A percentile compares a stretch with the other conserved stretches of the same genome.
phyloP scores from a whole-genome alignment of 2,888 invertebrate genomes.

The Oeneis ivallda region DNA sequence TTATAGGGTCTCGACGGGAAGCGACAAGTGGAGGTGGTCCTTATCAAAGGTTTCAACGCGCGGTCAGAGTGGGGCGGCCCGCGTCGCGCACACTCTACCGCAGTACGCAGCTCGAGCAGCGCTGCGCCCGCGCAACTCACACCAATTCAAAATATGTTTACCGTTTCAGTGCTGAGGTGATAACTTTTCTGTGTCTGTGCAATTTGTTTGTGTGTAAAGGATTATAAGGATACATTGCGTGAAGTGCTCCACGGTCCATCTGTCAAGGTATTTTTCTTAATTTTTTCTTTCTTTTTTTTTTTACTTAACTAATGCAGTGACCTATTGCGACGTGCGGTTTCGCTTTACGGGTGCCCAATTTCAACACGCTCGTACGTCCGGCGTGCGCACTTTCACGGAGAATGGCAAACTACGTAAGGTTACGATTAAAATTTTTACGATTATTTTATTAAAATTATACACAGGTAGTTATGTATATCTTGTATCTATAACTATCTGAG shows the following conservation, averaged over 20 bases:
- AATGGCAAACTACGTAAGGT: conserved; percentile 33
- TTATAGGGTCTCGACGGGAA: conserved; percentile 71
- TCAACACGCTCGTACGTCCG: conserved; percentile 69
- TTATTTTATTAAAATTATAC: not conserved
- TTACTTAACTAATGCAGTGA: conserved; percentile 51
- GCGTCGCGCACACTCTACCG: conserved; percentile 54
- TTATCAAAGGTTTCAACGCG: conserved; percentile 70
- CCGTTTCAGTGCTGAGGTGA: conserved; percentile 72
- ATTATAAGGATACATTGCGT: conserved; percentile 60
- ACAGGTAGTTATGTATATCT: too few relatives aligned
- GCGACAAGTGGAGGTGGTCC: conserved; percentile 63
- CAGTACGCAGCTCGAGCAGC: conserved; percentile 63
- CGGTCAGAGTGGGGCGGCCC: conserved; percentile 61
- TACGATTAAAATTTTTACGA: conserved; percentile 11
- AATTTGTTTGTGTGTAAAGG: conserved; percentile 40
- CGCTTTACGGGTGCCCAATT: conserved; percentile 64
- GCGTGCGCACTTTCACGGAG: conserved; percentile 46
- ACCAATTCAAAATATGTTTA: conserved; percentile 63
- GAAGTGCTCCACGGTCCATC: conserved; percentile 54
- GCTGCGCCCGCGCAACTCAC: conserved; percentile 62
- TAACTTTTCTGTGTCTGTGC: conserved; percentile 51
- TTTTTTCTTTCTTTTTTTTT: conserved; percentile 43
- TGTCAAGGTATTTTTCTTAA: conserved; percentile 56
- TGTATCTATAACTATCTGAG: too few relatives aligned
- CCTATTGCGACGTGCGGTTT: conserved; percentile 64